A percentile compares a stretch with the other conserved stretches of the same genome.
These are phyloP conservation scores for Rhinichthys osculus DNA, from an alignment of 2,797 vertebrate species.

Conservation along the genomic window DNA sequence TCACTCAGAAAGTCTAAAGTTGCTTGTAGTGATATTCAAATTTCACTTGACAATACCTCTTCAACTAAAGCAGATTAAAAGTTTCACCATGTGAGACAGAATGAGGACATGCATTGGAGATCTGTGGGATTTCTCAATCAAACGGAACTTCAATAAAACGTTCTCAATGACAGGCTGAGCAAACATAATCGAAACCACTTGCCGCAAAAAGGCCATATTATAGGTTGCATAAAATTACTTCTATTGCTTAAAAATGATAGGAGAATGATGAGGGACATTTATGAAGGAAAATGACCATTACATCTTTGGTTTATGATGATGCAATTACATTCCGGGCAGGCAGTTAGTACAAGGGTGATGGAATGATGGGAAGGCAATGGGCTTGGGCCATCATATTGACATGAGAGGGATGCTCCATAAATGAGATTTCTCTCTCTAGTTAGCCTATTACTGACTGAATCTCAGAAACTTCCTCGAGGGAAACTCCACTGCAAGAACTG, in stretches of 20 bases:
- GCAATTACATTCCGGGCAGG: constrained; percentile 18
- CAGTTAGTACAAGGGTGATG: constrained; percentile 22
- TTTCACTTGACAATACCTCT: constrained; percentile 18
- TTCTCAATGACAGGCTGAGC: not conserved
- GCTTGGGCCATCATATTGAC: constrained; percentile 6
- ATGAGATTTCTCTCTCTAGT: not conserved
- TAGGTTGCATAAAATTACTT: not conserved
- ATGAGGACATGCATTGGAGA: constrained; percentile 64
- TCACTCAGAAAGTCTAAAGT: constrained; percentile 1
- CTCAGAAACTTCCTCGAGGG: not conserved
- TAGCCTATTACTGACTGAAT: constrained; percentile 7
- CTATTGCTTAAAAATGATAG: not conserved
- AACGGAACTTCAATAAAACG: constrained; percentile 45
- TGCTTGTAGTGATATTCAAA: not conserved
- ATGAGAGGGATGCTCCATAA: constrained; percentile 15
- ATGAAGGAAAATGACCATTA: not conserved
- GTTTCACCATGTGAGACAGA: constrained; percentile 65
- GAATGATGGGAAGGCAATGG: constrained; percentile 7
- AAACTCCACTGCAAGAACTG: not conserved
- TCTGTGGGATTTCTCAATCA: constrained; percentile 37
- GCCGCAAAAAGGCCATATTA: not conserved
- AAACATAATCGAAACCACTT: constrained; percentile 5
- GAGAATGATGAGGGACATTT: not conserved
- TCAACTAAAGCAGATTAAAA: constrained; percentile 44
- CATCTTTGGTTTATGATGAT: constrained; percentile 8